phyloP scores from a whole-genome alignment of 2,888 invertebrate genomes.

The Dryobota labecula region DNA sequence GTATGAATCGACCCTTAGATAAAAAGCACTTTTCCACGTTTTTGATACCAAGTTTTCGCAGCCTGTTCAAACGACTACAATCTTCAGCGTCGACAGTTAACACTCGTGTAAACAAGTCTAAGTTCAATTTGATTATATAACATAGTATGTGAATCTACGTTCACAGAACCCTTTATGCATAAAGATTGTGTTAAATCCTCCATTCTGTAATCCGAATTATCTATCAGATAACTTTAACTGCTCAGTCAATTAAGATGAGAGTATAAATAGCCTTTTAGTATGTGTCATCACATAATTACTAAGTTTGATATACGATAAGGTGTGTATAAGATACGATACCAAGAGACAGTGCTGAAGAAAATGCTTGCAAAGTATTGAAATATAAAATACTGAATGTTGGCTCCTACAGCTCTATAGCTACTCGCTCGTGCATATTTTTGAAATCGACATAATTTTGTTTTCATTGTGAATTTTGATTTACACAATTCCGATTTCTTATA shows the following conservation, averaged over 20 bases:
- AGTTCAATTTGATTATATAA: conserved; percentile 18
- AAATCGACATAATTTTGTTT: background rate
- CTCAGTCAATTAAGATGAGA: conserved; percentile 23
- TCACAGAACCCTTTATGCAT: conserved; percentile 14
- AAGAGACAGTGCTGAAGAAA: background rate
- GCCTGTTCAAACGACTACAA: background rate
- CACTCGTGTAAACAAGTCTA: conserved; percentile 22
- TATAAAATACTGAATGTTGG: background rate
- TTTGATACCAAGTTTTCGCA: no score
- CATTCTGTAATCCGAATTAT: conserved; percentile 30
- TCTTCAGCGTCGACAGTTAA: background rate
- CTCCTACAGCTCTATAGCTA: background rate
- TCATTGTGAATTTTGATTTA: background rate
- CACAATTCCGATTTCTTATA: background rate
- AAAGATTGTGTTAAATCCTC: conserved; percentile 32
- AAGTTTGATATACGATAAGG: conserved; percentile 32
- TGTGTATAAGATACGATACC: background rate
- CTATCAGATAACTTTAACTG: conserved; percentile 21
- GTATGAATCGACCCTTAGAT: no score
- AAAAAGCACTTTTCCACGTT: no score
- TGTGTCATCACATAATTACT: conserved; percentile 8
- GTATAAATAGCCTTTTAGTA: conserved; percentile 6
- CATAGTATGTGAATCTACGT: conserved; percentile 12
- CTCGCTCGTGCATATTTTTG: background rate
- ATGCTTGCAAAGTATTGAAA: conserved; percentile 6